Conservation (phyloP, 1,140 invertebrate genomes). For the Monomorium pharaonis region DNA sequence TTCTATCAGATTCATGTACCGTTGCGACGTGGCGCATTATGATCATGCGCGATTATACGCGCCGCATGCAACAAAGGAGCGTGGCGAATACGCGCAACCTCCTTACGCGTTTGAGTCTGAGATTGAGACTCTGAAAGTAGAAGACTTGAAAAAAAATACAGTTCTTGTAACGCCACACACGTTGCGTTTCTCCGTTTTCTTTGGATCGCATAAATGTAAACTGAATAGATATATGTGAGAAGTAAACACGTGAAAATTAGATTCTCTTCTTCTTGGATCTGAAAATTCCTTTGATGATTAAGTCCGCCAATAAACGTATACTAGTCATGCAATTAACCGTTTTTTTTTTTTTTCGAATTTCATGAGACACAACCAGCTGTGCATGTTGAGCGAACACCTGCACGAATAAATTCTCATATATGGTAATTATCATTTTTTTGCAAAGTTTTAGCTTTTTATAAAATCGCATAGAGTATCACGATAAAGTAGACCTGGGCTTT, state of each 20-base stretch:
- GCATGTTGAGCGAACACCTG: neutral
- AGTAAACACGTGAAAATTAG: neutral
- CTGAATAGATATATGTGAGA: neutral
- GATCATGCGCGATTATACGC: constrained; percentile 28
- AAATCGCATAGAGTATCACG: neutral
- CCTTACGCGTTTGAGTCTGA: constrained; percentile 13
- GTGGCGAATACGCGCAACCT: neutral
- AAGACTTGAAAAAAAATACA: constrained; percentile 31
- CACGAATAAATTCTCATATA: neutral
- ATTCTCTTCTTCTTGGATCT: neutral
- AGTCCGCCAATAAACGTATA: neutral
- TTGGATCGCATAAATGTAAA: neutral
- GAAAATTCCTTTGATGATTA: neutral
- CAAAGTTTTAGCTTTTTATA: neutral
- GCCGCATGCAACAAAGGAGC: constrained; percentile 28
- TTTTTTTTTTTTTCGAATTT: neutral
- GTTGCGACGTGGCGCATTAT: neutral
- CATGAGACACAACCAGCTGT: neutral
- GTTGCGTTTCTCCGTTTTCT: neutral
- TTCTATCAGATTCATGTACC: constrained; percentile 8
- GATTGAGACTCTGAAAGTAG: neutral
- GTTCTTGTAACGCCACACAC: too few species aligned
- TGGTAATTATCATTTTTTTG: neutral
- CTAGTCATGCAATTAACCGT: neutral
- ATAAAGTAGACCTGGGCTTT: neutral